Evolutionary conservation across 1,140 invertebrate genomes (phyloP), one percentile per base, ranked within the genome.

Genomic region (Heliothis virescens): DNA sequence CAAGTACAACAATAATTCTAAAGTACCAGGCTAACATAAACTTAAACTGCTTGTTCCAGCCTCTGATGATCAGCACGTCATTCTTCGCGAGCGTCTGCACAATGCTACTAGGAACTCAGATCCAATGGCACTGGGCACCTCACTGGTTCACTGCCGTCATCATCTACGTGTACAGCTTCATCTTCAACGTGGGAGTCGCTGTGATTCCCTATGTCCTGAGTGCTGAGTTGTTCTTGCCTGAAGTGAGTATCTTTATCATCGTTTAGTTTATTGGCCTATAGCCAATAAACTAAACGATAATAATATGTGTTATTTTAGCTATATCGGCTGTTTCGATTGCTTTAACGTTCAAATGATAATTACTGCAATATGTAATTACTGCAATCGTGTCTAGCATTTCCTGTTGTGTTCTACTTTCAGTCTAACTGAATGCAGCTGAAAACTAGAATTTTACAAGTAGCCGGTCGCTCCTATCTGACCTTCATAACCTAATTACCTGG

Each of bases 171-270:
- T 93, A 87, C 76, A 83, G 86, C 59, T 92, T 93, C 16, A 81
- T 91, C 0, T 93, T 88, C 55, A 93, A 89, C 62, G 57, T 92
- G 2, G 92, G 91, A 7, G 90, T 88, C 16, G 89, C 87, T 12
- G 82, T 87, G 0, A 89, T 93, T 7, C 91, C 91, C 0, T 94
- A 89, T 69, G 89, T 94, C 0, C 62, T 93, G 3, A 87, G 87
- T 13, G 91, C 89, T 76, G 92, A 94, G 67, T 85, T 92, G 15
- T 94, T 94, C 48, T 74, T 94, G 29, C 92, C 92, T 26, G 91
- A 93, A 86, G 92, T 94, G 60, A 52, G 41, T 74, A 47, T 34
- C 55, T 4, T 60, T 13, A 11, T 10, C 2, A 16, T 18, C 11
- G 3, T 47, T 9, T 50, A 5, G 34, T 34, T 34, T 7, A 34